A percentile compares a stretch with the other conserved stretches of the same genome.
phyloP scores from a whole-genome alignment of 2,888 invertebrate species.

The Microdon myrmicae region DNA sequence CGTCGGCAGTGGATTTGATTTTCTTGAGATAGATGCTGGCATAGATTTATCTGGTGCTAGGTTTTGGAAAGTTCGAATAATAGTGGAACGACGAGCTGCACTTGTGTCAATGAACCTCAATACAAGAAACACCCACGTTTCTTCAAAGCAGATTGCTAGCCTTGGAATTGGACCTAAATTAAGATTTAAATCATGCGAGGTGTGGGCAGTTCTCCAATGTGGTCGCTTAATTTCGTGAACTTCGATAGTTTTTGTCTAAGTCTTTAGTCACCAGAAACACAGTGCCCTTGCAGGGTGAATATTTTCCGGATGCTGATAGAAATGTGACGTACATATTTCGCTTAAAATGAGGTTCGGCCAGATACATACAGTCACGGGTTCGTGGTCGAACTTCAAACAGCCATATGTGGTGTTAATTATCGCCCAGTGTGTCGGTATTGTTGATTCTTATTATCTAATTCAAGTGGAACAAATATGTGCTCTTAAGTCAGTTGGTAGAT shows the following conservation, averaged over 20 bases:
- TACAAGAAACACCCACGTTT: constrained; percentile 7
- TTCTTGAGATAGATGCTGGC: too few species aligned
- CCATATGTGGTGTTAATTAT: constrained; percentile 28
- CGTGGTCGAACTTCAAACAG: constrained; percentile 17
- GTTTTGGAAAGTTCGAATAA: too few species aligned
- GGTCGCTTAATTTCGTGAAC: too few species aligned
- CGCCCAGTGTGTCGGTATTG: constrained; percentile 14
- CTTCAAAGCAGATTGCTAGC: constrained; percentile 6
- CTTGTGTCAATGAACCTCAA: constrained; percentile 44
- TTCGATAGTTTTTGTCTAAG: too few species aligned
- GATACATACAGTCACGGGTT: constrained; percentile 4
- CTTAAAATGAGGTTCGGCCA: too few species aligned
- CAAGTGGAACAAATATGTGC: constrained; percentile 41
- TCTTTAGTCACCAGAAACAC: too few species aligned
- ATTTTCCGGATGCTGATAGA: too few species aligned
- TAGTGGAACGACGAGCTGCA: constrained; percentile 15
- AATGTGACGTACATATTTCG: too few species aligned
- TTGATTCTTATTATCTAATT: constrained; percentile 42
- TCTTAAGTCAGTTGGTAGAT: constrained; percentile 32
- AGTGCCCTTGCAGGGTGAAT: too few species aligned
- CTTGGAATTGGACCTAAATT: constrained; percentile 26
- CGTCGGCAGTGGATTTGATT: too few species aligned
- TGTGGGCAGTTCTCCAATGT: too few species aligned
- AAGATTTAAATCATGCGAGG: constrained; percentile 30
- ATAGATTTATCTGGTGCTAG: too few species aligned